Evolutionary conservation across 2,797 vertebrate species (phyloP), one percentile per base, ranked within the genome.

Genomic region (Tiaroga cobitis): DNA sequence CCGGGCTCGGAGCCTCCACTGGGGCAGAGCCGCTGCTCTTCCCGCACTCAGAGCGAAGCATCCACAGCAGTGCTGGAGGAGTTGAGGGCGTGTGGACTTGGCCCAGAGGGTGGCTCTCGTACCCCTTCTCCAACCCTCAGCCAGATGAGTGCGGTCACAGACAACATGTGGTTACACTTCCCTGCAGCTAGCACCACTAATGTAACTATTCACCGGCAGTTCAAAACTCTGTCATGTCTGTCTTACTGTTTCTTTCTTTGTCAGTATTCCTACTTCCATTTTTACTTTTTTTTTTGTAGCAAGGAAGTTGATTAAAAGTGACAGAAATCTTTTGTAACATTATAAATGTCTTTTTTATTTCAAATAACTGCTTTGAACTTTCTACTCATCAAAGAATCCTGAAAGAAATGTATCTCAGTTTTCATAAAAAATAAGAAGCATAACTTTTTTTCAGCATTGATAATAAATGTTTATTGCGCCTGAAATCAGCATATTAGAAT

Each of bases 51-150:
- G 67, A 95, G 94, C 5, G 90, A 94, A 90, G 94, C 93, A 75
- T 95, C 92, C 49, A 92, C 93, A 86, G 92, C 92, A 88, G 80
- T 93, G 85, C 92, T 94, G 91, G 93, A 94, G 88, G 94, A 95
- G 89, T 92, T 95, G 90, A 94, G 93, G 85, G 90, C 83, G 37
- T 92, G 90, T 88, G 88, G 89, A 91, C 92, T 89, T 87, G 92
- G 94, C 89, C 91, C 92, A 91, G 94, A 93, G 87, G 70, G 75
- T 88, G 63, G 70, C 90, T 93, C 94, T 89, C 93, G 92, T 87
- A 94, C 93, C 89, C 95, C 93, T 89, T 95, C 94, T 91, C 94
- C 95, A 88, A 92, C 93, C 89, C 80, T 92, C 92, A 94, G 91
- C 92, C 93, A 92, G 94, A 94, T 92, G 90, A 95, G 94, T 90